These are phyloP conservation scores for Pachliopta kotzebuea DNA, from an alignment of 2,888 invertebrate species.

Conservation along the genomic window DNA sequence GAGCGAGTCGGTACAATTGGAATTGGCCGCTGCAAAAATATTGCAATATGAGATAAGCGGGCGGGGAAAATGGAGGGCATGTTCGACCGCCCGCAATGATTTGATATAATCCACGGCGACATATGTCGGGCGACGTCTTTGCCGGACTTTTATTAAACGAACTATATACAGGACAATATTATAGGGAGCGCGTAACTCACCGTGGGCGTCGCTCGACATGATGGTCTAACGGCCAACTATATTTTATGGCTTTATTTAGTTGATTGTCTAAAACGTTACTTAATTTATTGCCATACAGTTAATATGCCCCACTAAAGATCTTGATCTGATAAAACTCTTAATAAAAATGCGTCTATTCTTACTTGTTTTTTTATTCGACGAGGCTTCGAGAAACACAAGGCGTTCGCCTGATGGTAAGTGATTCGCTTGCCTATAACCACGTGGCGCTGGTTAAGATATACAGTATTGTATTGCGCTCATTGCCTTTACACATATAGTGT, in stretches of 20 bases:
- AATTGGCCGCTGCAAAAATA: constrained; percentile 41
- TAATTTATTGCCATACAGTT: background rate
- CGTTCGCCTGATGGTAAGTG: too few species aligned
- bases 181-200: constrained; percentile 19
- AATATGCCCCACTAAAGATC: background rate
- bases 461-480: too few species aligned
- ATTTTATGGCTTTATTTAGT: constrained; percentile 31
- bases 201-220: constrained; percentile 15
- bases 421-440: too few species aligned
- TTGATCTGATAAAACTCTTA: background rate
- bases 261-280: constrained; percentile 29
- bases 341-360: background rate
- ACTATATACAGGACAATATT: constrained; percentile 34
- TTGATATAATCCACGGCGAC: constrained; percentile 66
- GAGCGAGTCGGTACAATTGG: constrained; percentile 36
- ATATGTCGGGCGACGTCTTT: constrained; percentile 61
- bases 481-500: too few species aligned
- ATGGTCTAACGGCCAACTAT: background rate
- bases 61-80: constrained; percentile 38
- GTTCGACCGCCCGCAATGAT: constrained; percentile 53
- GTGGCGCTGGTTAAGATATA: too few species aligned
- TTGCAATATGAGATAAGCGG: constrained; percentile 43
- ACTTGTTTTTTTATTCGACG: too few species aligned
- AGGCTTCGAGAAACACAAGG: too few species aligned
- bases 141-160: constrained; percentile 65